Percentiles rank a stretch among this genome's conserved stretches.
Evolutionary conservation across 2,113 vertebrate species (phyloP).

Genomic region (Rhabdomys dilectus): DNA sequence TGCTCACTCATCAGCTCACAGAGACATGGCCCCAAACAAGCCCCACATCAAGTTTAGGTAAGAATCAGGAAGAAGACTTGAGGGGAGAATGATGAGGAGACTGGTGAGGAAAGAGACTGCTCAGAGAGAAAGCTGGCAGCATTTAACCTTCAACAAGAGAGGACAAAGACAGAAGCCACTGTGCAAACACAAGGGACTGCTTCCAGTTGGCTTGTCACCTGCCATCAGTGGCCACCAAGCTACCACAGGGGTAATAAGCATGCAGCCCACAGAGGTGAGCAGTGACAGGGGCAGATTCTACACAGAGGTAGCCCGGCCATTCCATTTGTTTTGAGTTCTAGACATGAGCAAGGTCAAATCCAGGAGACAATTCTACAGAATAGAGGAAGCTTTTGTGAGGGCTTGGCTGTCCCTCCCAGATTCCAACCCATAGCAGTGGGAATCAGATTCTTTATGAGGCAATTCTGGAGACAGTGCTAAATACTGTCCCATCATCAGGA

Average conservation of each 20-base stretch:
- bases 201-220: neutral
- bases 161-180: neutral
- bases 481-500: neutral
- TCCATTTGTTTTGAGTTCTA: neutral
- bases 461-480: neutral
- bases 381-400: neutral
- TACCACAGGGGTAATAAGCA: neutral
- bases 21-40: neutral
- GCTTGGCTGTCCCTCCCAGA: neutral
- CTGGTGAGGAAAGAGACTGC: neutral
- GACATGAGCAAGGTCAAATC: neutral
- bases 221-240: rapidly evolving
- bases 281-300: neutral
- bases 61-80: neutral
- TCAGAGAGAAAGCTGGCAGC: neutral
- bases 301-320: neutral
- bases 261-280: neutral
- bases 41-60: neutral
- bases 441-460: neutral
- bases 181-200: neutral
- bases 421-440: neutral
- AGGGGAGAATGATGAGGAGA: neutral
- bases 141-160: neutral
- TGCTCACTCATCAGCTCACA: too few relatives aligned
- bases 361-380: neutral